Percentiles rank a stretch among this genome's conserved stretches.
Evolutionary conservation across 2,888 invertebrate genomes (phyloP).

Genomic region (Caenorhabditis sp.): DNA sequence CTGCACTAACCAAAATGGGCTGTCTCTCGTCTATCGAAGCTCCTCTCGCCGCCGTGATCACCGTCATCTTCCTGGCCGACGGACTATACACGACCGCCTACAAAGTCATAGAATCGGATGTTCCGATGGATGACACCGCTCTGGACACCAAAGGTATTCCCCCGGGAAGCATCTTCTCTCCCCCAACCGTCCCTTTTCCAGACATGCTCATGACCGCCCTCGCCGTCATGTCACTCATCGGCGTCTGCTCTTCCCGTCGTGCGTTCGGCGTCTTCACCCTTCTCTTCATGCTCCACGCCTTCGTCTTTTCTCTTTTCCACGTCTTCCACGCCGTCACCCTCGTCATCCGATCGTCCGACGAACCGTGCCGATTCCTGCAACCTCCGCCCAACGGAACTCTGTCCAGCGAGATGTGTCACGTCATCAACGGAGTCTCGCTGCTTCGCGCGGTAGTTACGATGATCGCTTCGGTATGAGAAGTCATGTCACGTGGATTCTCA

Average conservation of each 20-base stretch:
- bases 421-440: slow-evolving; percentile 7
- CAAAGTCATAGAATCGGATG: slow-evolving; percentile 17
- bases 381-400: background rate
- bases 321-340: slow-evolving; percentile 14
- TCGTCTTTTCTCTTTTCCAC: slow-evolving; percentile 21
- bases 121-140: slow-evolving; percentile 6
- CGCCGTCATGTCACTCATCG: slow-evolving; percentile 39
- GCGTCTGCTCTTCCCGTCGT: slow-evolving; percentile 32
- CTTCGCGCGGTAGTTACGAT: slow-evolving; percentile 8
- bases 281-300: slow-evolving; percentile 40
- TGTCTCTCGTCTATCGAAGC: slow-evolving; percentile 28
- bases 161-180: background rate
- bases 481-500: too few relatives aligned
- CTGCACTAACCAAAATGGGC: too few relatives aligned
- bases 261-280: slow-evolving; percentile 42
- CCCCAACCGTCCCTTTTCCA: slow-evolving; percentile 11
- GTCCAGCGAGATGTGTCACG: slow-evolving; percentile 2
- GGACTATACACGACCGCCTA: slow-evolving; percentile 17
- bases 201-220: slow-evolving; percentile 33
- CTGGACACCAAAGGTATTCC: slow-evolving; percentile 15
- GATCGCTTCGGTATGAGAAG: too few relatives aligned
- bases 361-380: too few relatives aligned
- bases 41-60: slow-evolving; percentile 23
- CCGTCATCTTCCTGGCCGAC: slow-evolving; percentile 12
- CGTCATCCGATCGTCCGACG: slow-evolving; percentile 10